Evolutionary conservation across 2,888 invertebrate genomes (phyloP).

Genomic region (Tolmerus cingulatus): DNA sequence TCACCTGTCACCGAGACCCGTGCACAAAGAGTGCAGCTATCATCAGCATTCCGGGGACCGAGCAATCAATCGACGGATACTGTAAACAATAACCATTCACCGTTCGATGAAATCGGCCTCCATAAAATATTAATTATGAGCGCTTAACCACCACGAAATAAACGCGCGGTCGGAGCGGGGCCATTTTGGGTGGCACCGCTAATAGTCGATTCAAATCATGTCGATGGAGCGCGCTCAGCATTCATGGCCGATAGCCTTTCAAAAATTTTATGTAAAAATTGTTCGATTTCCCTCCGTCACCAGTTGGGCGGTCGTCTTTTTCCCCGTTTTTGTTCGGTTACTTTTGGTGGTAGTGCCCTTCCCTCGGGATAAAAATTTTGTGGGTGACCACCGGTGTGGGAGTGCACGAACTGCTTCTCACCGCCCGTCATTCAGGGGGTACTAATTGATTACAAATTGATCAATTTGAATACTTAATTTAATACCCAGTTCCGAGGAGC

Average conservation of each 20-base stretch:
- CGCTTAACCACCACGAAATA: conserved; percentile 39
- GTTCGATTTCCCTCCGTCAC: not conserved
- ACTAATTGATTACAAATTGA: conserved; percentile 48
- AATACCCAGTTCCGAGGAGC: not conserved
- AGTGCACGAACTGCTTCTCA: not conserved
- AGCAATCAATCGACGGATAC: conserved; percentile 43
- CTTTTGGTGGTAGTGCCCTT: not conserved
- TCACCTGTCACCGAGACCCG: not conserved
- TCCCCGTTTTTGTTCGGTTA: not conserved
- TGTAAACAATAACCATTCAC: conserved; percentile 43
- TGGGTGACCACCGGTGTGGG: conserved; percentile 36
- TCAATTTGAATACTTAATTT: conserved; percentile 46
- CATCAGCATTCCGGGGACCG: not conserved
- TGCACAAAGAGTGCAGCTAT: not conserved
- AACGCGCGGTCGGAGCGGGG: not conserved
- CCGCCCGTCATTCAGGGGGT: conserved; percentile 5
- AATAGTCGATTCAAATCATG: conserved; percentile 37
- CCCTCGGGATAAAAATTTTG: not conserved
- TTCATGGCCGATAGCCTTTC: conserved; percentile 36
- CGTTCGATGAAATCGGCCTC: conserved; percentile 22
- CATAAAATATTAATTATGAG: conserved; percentile 43
- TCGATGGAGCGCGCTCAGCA: conserved; percentile 33
- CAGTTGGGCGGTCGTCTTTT: not conserved
- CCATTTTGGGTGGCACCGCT: conserved; percentile 36
- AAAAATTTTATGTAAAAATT: conserved; percentile 20